A percentile compares a stretch with the other conserved stretches of the same genome.
phyloP scores from a whole-genome alignment of 64 coral and sea anemone genomes.

The Catalaphyllia jardinei region DNA sequence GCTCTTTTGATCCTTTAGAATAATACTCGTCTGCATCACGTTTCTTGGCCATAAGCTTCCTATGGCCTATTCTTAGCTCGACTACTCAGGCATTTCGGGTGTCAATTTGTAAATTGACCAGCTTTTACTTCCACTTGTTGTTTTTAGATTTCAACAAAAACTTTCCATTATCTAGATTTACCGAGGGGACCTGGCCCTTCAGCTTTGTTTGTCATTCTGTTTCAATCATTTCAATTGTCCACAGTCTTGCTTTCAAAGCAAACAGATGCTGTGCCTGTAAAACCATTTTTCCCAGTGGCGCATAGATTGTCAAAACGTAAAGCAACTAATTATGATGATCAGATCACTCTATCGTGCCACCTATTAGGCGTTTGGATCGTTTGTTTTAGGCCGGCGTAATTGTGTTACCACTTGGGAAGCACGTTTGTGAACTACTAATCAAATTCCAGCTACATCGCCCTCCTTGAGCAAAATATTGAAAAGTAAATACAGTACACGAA shows the following conservation, averaged over 20 bases:
- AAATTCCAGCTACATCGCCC: not conserved
- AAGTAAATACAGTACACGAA: too few relatives aligned
- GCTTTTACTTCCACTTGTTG: slow-evolving; percentile 1
- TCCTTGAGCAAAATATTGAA: too few relatives aligned
- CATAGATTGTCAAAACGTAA: not conserved
- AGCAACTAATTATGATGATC: not conserved
- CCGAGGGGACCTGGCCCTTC: not conserved
- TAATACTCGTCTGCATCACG: not conserved
- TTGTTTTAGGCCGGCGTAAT: not conserved
- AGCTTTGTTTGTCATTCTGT: slow-evolving; percentile 7
- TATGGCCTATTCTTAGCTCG: not conserved
- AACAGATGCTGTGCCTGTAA: slow-evolving; percentile 4
- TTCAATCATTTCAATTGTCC: slow-evolving; percentile 23
- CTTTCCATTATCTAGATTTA: slow-evolving; percentile 16
- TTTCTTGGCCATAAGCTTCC: not conserved
- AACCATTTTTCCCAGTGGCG: not conserved
- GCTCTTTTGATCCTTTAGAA: not conserved
- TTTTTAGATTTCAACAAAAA: slow-evolving; percentile 44
- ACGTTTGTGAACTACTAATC: not conserved
- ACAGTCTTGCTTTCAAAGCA: slow-evolving; percentile 8
- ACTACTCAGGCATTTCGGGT: slow-evolving; percentile 10
- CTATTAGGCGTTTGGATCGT: not conserved
- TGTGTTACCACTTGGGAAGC: not conserved
- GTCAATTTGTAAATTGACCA: not conserved
- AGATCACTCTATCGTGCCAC: not conserved